These are phyloP conservation scores for Drosophila lutescens DNA, from an alignment of 2,888 invertebrate genomes.

Conservation along the genomic window DNA sequence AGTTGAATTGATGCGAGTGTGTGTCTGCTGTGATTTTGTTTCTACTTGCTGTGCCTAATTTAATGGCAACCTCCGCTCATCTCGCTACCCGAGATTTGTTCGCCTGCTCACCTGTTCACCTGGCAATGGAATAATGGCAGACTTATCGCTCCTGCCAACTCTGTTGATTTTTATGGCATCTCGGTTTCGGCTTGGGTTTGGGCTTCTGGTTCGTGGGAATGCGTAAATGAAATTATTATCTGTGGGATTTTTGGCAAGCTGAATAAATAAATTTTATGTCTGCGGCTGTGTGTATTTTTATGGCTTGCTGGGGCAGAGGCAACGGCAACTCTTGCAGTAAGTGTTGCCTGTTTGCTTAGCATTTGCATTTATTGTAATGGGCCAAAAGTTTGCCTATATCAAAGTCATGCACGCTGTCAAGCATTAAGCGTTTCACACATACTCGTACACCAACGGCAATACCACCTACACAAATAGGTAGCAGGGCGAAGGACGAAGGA, in stretches of 20 bases:
- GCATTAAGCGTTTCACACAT: conserved; percentile 57
- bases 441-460: conserved; percentile 5
- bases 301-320: conserved; percentile 15
- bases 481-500: background rate
- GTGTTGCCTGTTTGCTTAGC: conserved; percentile 44
- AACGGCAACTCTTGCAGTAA: conserved; percentile 20
- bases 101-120: conserved; percentile 30
- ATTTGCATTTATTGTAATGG: conserved; percentile 75
- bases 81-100: conserved; percentile 8
- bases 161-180: conserved; percentile 57
- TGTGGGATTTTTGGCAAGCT: conserved; percentile 52
- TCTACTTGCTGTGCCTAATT: conserved; percentile 17
- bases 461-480: conserved; percentile 9
- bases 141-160: conserved; percentile 51
- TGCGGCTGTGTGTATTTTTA: conserved; percentile 34
- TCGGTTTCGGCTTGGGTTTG: conserved; percentile 11
- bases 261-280: conserved; percentile 59
- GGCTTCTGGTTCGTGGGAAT: conserved; percentile 16
- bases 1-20: conserved; percentile 54
- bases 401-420: conserved; percentile 65
- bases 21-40: conserved; percentile 36
- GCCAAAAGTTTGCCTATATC: conserved; percentile 65
- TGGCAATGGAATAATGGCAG: conserved; percentile 42
- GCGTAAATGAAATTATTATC: conserved; percentile 75
- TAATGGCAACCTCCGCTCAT: conserved; percentile 7